Conservation (phyloP, 2,113 vertebrate species). For the Coracopsis vasa region DNA sequence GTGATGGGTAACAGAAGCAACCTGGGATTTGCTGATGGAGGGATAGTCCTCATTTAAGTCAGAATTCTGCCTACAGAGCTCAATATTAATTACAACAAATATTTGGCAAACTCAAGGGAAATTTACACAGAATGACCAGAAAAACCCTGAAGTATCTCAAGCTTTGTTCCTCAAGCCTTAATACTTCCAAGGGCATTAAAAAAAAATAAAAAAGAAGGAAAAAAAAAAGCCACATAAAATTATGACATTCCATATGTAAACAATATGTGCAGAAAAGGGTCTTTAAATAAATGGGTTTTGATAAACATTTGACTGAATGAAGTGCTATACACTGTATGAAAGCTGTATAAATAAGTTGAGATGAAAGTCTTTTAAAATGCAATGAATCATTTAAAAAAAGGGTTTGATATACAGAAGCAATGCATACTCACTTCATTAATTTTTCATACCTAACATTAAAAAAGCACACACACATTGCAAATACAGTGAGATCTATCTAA, state of each 20-base stretch:
- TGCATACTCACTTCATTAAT: slow-evolving; percentile 17
- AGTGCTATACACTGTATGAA: slow-evolving; percentile 12
- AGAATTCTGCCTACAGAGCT: not conserved
- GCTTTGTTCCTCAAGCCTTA: not conserved
- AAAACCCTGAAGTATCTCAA: not conserved
- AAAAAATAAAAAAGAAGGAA: not conserved
- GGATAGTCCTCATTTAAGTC: not conserved
- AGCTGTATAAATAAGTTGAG: slow-evolving; percentile 50
- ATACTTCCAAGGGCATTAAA: not conserved
- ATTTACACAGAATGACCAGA: not conserved
- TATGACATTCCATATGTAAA: not conserved
- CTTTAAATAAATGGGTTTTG: slow-evolving; percentile 44
- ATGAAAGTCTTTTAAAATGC: slow-evolving; percentile 29
- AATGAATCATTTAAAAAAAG: not conserved
- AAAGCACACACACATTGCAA: not conserved
- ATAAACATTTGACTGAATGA: slow-evolving; percentile 38
- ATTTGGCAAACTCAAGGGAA: not conserved
- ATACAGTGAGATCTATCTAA: not conserved
- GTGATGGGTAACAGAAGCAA: not conserved
- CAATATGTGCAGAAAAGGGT: not conserved
- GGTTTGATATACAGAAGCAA: slow-evolving; percentile 45
- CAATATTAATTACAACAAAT: not conserved
- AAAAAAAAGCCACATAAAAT: rapidly evolving
- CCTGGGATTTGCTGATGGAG: not conserved
- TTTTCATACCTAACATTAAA: slow-evolving; percentile 28